Base-by-base conservation (phyloP, 2,113 vertebrate species). In the Catharus minimus region DNA sequence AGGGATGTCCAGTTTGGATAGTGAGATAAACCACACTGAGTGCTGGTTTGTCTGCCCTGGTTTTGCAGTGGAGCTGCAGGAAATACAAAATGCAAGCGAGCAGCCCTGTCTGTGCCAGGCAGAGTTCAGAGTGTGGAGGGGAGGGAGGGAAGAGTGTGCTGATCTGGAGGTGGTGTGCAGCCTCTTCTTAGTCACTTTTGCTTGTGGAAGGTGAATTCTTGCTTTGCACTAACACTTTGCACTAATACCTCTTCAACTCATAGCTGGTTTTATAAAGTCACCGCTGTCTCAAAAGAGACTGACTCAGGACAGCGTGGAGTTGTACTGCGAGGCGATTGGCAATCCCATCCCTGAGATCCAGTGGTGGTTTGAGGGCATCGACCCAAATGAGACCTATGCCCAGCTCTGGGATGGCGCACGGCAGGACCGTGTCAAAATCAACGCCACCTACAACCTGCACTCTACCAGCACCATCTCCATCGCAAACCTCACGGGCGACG, bases 321-420 rank as follows among this genome's bases (percentile, higher is more conserved):
- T 99, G 94, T 97, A 99, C 93, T 99, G 99, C 55, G 98, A 99
- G 96, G 99, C 98, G 18, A 95, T 98, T 94, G 99, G 98, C 74
- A 97, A 75, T 61, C 98, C 99, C 26, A 96, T 99, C 86, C 98
- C 98, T 0, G 98, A 99, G 97, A 97, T 99, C 91, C 99, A 99
- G 96, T 99, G 98, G 98, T 99, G 98, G 98, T 98, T 98, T 91
- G 98, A 98, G 90, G 98, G 98, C 2, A 97, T 97, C 18, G 97
- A 98, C 80, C 97, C 98, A 44, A 97, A 97, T 26, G 98, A 98
- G 88, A 98, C 96, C 30, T 94, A 95, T 88, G 96, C 96, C 26
- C 98, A 99, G 97, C 98, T 99, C 49, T 99, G 98, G 97, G 99
- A 99, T 15, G 98, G 99, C 1, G 98, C 98, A 30, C 96, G 98